phyloP scores from a whole-genome alignment of 2,797 vertebrate genomes.

The Macroramphosus scolopax region DNA sequence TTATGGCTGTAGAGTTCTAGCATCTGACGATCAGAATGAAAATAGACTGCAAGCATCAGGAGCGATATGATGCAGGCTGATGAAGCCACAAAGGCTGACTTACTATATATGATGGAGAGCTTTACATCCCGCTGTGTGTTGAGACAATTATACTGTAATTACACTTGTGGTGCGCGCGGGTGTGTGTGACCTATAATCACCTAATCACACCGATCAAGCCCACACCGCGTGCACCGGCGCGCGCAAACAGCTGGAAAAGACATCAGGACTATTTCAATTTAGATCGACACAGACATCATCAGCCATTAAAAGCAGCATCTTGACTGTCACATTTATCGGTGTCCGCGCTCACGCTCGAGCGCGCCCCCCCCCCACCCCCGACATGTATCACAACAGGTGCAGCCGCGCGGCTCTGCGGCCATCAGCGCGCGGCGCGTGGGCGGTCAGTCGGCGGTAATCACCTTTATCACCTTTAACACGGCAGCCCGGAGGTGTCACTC shows the following conservation, averaged over 20 bases:
- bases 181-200: constrained; percentile 56
- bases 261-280: constrained; percentile 5
- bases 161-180: constrained; percentile 31
- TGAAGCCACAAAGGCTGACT: constrained; percentile 27
- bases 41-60: constrained; percentile 46
- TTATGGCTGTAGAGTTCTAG: constrained; percentile 49
- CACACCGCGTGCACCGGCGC: constrained; percentile 36
- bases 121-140: constrained; percentile 25
- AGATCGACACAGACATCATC: too few relatives aligned
- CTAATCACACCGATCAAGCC: constrained; percentile 52
- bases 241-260: constrained; percentile 27
- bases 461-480: constrained; percentile 51
- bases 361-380: constrained; percentile 22
- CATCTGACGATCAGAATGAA: constrained; percentile 35
- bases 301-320: constrained; percentile 22
- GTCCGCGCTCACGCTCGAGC: constrained; percentile 16
- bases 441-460: constrained; percentile 32
- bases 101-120: constrained; percentile 39
- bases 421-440: constrained; percentile 35
- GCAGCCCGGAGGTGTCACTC: constrained; percentile 29
- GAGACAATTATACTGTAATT: constrained; percentile 51
- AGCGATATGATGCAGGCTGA: constrained; percentile 14
- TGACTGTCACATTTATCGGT: constrained; percentile 4
- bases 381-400: constrained; percentile 70
- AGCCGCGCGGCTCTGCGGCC: too few relatives aligned